These are phyloP conservation scores for Platyrinchus mystaceus DNA, from an alignment of 2,797 vertebrate genomes.

Conservation along the genomic window DNA sequence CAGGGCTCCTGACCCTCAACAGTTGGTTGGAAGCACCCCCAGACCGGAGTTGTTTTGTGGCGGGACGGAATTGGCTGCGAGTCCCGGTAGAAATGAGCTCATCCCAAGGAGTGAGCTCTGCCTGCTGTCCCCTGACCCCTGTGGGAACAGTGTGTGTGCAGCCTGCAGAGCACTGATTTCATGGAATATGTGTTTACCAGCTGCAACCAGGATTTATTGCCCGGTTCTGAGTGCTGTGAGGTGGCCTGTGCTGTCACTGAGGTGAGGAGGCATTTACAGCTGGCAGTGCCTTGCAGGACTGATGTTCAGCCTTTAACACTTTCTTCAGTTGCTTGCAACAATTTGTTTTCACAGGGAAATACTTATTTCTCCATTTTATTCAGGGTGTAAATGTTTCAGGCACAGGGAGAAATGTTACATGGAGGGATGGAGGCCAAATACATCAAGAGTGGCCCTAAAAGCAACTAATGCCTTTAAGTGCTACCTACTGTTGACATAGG, in stretches of 20 bases:
- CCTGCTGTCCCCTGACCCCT: background rate
- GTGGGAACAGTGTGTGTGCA: background rate
- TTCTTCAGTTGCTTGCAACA: background rate
- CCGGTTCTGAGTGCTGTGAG: background rate
- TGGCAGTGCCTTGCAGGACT: background rate
- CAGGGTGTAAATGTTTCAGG: background rate
- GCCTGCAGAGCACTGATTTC: background rate
- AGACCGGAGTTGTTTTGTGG: background rate
- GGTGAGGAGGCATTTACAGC: background rate
- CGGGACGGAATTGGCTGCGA: accelerated
- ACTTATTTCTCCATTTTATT: background rate
- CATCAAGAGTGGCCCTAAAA: background rate
- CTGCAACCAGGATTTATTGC: background rate
- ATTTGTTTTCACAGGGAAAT: background rate
- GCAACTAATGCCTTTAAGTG: background rate
- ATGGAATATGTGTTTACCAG: background rate
- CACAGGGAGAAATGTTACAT: background rate
- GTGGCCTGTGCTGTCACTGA: background rate
- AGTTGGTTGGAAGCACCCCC: background rate
- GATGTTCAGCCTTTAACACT: background rate
- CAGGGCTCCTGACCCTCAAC: background rate
- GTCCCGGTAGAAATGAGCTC: background rate
- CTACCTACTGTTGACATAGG: background rate
- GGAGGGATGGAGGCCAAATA: background rate
- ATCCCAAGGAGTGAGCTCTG: background rate